Base-by-base conservation (phyloP, 2,888 invertebrate species). In the Ichneumoninae sp. region DNA sequence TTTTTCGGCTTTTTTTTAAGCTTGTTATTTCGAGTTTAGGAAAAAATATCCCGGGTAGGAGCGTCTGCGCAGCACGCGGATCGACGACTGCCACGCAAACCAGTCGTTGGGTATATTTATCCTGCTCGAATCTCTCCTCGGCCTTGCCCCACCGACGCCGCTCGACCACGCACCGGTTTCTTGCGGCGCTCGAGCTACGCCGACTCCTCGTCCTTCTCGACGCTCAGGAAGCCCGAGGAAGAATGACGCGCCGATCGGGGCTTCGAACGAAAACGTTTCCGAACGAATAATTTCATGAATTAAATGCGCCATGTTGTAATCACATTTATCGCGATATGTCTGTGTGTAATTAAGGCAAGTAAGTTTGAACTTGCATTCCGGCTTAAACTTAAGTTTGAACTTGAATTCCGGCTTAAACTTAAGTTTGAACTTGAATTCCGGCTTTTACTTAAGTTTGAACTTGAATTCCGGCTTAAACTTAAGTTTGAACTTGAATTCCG, bases 51-150 rank as follows among this genome's bases (percentile, higher is more conserved):
- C 36, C 30, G 69, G 3, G 33, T 13, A 16, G 68, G 74, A 74
- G 40, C 73, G 68, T 73, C 60, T 22, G 30, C 66, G 66, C 70
- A 52, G 65, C 66, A 74, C 80, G 79, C 66, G 71, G 47, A 52
- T 66, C 16, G 70, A 57, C 70, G 69, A 70, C 81, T 77, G 75
- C 76, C 52, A 66, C 60, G 66, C 80, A 26, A 80, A 83, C 83
- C 52, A 60, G 74, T 36, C 75, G 78, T 71, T 81, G 73, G 77
- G 73, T 83, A 83, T 83, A 83, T 83, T 76, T 83, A 81, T 83
- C 83, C 77, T 74, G 22, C 47, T 75, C 16, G 71, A n/a, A 66
- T 77, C 66, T 77, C 66, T 68, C 44, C 68, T 77, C 83, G 73
- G 76, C 83, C 77, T 81, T 83, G 83, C 73, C 63, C 77, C 57